A percentile compares a stretch with the other conserved stretches of the same genome.
These are phyloP conservation scores for Tachypleus tridentatus DNA, from an alignment of 1,140 invertebrate species.

Conservation along the genomic window DNA sequence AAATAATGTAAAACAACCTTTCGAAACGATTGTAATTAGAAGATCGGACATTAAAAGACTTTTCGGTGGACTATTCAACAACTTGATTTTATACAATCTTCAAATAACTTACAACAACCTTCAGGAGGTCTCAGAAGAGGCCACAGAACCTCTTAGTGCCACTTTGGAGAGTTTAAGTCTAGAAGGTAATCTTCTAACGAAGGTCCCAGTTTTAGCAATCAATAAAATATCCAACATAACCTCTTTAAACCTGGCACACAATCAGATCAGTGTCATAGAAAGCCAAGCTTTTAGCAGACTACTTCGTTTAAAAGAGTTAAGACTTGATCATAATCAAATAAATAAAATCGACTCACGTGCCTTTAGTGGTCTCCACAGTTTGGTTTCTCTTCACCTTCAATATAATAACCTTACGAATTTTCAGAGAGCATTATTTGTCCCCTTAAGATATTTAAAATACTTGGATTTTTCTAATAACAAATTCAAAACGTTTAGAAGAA, in stretches of 20 bases:
- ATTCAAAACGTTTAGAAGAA: conserved; percentile 63
- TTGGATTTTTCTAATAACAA: conserved; percentile 65
- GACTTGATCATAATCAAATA: conserved; percentile 26
- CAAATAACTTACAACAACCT: conserved; percentile 19
- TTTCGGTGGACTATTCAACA: conserved; percentile 64
- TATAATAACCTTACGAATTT: conserved; percentile 58
- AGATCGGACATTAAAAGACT: conserved; percentile 55
- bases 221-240: conserved; percentile 21
- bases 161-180: conserved; percentile 18
- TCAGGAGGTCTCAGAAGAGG: conserved; percentile 17
- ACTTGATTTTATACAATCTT: conserved; percentile 42
- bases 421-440: conserved; percentile 68
- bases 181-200: conserved; percentile 17
- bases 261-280: conserved; percentile 20
- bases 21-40: conserved; percentile 54
- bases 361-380: conserved; percentile 28
- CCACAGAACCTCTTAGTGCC: conserved; percentile 17
- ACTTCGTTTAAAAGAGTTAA: conserved; percentile 27
- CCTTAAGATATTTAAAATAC: conserved; percentile 54
- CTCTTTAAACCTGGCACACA: conserved; percentile 22
- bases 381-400: conserved; percentile 58
- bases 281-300: conserved; percentile 40
- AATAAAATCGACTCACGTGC: conserved; percentile 38
- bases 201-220: conserved; percentile 20
- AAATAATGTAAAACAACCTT: conserved; percentile 57